Evolutionary conservation across 2,113 vertebrate genomes (phyloP), one percentile per base, ranked within the genome.

Genomic region (Oxyura jamaicensis): DNA sequence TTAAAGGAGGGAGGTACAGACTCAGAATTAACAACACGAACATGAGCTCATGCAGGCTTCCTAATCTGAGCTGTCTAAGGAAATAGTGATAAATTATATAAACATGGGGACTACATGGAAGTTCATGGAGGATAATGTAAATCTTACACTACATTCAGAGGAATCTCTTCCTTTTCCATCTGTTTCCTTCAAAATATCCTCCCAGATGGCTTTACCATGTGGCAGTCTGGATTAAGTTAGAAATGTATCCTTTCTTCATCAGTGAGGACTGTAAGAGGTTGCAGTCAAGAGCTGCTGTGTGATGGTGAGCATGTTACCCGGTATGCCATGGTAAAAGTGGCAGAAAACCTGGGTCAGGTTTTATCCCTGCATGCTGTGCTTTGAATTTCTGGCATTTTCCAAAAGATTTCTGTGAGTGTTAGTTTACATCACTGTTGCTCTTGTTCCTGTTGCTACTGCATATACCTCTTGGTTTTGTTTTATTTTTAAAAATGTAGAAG

Each of bases 91-190:
- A 98, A 98, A 97, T 98, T 97, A 94, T 96, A 93, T 97, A 98
- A 98, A 98, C 97, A 97, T 81, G 90, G 86, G 91, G 97, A 97
- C 97, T 98, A 97, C 96, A 96, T 96, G 92, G 97, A 98, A 97
- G 97, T 98, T 98, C 96, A 93, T 97, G 95, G 96, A 98, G 95
- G 97, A 98, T 98, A 97, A 98, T 98, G 97, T 98, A 98, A 98
- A 98, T 98, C 97, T 98, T 98, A 95, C 68, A 96, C 86, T 93
- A 79, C 95, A 96, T 97, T 97, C 96, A 92, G 95, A 98, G 95
- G 96, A 98, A 98, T 97, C 97, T 97, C 95, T 98, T 98, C 94
- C 95, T 98, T 98, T 98, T 97, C 97, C 96, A 97, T 98, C 96
- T 98, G 96, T 97, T 98, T 98, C 97, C 97, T 97, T 97, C 96